These are phyloP conservation scores for Thalpophila matura DNA, from an alignment of 2,888 invertebrate species.

Conservation along the genomic window DNA sequence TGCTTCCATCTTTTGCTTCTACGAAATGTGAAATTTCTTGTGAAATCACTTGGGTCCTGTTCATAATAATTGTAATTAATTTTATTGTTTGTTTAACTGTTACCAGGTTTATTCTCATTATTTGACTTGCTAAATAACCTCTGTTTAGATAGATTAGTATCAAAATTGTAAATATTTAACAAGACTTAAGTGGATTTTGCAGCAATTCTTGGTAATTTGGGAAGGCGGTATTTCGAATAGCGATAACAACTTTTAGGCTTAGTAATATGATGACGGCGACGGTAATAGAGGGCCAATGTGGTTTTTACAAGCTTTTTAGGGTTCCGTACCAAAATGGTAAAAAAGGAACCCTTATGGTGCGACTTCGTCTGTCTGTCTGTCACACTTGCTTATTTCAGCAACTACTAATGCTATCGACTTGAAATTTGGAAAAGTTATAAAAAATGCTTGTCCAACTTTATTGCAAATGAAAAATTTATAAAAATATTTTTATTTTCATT, in stretches of 20 bases:
- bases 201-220: constrained; percentile 18
- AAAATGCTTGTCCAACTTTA: too few relatives aligned
- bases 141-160: constrained; percentile 54
- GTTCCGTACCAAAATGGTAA: too few relatives aligned
- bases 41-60: constrained; percentile 29
- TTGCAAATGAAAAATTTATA: too few relatives aligned
- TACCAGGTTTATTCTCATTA: constrained; percentile 40
- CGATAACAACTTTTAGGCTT: background rate
- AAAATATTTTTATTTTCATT: too few relatives aligned
- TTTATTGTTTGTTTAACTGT: constrained; percentile 53
- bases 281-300: too few relatives aligned
- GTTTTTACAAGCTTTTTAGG: too few relatives aligned
- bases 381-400: too few relatives aligned
- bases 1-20: constrained; percentile 7
- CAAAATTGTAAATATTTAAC: constrained; percentile 44
- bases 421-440: too few relatives aligned
- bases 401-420: too few relatives aligned
- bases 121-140: constrained; percentile 57
- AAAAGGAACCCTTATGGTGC: too few relatives aligned
- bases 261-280: background rate
- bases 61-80: constrained; percentile 60
- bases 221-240: background rate
- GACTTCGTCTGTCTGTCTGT: too few relatives aligned
- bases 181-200: constrained; percentile 34
- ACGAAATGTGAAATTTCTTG: constrained; percentile 33